phyloP scores from a whole-genome alignment of 2,888 invertebrate genomes.

The Saturnia pavonia region DNA sequence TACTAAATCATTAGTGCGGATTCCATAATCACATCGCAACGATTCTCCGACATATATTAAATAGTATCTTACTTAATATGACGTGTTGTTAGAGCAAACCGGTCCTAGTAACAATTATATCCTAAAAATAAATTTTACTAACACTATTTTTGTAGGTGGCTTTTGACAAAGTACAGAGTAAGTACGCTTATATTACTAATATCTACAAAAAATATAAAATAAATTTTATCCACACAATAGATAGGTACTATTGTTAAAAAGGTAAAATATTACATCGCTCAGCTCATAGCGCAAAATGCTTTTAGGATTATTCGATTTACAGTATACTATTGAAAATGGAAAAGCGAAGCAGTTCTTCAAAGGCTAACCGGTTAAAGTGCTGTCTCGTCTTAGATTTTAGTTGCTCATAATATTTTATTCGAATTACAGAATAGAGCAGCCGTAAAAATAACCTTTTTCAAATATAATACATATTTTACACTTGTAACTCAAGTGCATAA shows the following conservation, averaged over 20 bases:
- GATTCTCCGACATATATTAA: too few species aligned
- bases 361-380: not conserved
- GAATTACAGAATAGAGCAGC: too few species aligned
- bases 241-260: not conserved
- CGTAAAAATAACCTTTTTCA: too few species aligned
- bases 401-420: too few species aligned
- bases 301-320: slow-evolving; percentile 3
- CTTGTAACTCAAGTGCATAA: too few species aligned
- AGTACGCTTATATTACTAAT: not conserved
- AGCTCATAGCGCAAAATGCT: not conserved
- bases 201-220: not conserved
- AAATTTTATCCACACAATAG: not conserved
- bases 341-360: not conserved
- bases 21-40: too few species aligned
- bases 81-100: too few species aligned
- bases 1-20: too few species aligned
- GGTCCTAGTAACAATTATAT: too few species aligned
- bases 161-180: not conserved
- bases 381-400: not conserved
- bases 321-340: not conserved
- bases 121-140: not conserved
- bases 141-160: not conserved
- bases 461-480: too few species aligned
- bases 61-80: too few species aligned
- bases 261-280: not conserved